phyloP scores from a whole-genome alignment of 2,888 invertebrate species.

The Gerris lacustris region DNA sequence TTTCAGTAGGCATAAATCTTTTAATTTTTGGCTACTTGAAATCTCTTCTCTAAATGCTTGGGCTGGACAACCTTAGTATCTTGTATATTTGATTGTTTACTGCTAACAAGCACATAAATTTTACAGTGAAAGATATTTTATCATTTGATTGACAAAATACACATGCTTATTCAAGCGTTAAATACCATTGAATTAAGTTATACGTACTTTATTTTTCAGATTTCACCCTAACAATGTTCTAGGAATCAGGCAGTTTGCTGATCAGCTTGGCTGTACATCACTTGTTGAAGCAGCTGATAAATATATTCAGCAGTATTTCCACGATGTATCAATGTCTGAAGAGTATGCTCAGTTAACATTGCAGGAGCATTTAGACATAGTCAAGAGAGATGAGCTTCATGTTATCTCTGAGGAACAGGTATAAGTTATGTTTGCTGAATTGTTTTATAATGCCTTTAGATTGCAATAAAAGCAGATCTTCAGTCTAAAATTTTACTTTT shows the following conservation, averaged over 20 bases:
- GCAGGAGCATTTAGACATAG: constrained; percentile 52
- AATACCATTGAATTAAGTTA: no score
- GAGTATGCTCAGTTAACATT: constrained; percentile 56
- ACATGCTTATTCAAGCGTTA: no score
- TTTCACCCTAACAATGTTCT: constrained; percentile 69
- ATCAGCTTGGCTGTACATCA: constrained; percentile 56
- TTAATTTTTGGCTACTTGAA: no score
- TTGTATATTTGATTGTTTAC: no score
- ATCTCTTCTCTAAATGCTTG: no score
- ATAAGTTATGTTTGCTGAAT: background rate
- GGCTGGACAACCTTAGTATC: no score
- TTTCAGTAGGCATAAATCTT: no score
- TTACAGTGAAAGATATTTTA: no score
- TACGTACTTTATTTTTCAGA: constrained; percentile 37
- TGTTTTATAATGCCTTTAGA: background rate
- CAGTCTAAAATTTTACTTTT: no score
- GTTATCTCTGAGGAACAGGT: constrained; percentile 62
- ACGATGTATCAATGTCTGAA: constrained; percentile 59
- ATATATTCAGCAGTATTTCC: constrained; percentile 67
- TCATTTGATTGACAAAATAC: no score
- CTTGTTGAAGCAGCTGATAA: constrained; percentile 63
- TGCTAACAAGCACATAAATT: no score
- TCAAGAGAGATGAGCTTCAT: constrained; percentile 63
- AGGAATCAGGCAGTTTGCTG: constrained; percentile 66
- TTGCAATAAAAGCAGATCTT: background rate